Conservation (phyloP, 2,113 vertebrate species). For the Ahaetulla prasina region DNA sequence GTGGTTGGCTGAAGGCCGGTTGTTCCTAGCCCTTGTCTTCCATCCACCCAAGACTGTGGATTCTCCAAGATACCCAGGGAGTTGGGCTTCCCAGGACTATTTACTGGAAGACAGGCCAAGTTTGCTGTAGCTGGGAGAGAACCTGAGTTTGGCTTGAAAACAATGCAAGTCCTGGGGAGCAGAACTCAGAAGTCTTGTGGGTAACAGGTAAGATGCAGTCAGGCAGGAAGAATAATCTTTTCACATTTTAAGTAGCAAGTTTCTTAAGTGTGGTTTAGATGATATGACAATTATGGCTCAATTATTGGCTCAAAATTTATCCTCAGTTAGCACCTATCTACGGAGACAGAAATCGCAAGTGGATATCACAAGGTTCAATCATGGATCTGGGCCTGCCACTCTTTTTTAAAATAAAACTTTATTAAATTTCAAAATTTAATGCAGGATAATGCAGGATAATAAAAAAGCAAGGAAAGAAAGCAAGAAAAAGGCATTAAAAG, state of each 20-base stretch:
- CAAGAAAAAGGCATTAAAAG: neutral
- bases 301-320: neutral
- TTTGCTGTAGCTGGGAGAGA: neutral
- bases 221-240: neutral
- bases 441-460: too few species aligned
- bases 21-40: neutral
- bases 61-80: neutral
- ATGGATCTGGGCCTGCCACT: neutral
- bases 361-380: neutral
- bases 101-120: neutral
- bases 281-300: neutral
- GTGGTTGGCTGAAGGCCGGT: neutral
- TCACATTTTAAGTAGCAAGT: neutral
- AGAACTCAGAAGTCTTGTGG: neutral
- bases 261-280: neutral
- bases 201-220: neutral
- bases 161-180: neutral
- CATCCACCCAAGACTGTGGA: neutral
- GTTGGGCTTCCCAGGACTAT: neutral
- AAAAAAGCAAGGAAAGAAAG: neutral
- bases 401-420: neutral
- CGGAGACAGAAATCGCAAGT: neutral
- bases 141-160: neutral
- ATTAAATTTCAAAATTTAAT: neutral
- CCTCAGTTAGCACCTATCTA: neutral